These are phyloP conservation scores for Macrosiphum euphorbiae DNA, from an alignment of 2,888 invertebrate species.

Conservation along the genomic window DNA sequence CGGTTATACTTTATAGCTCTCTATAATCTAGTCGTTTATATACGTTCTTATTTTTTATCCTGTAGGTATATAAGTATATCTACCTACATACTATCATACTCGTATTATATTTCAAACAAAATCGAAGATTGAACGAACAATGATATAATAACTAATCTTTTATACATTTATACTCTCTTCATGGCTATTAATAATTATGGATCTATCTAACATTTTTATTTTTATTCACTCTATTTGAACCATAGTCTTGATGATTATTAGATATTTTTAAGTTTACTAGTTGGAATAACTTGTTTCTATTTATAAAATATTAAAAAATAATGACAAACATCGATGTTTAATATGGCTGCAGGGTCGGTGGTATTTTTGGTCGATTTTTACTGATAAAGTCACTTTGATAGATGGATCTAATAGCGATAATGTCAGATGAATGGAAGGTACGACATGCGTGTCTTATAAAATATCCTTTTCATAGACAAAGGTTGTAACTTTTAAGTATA, in stretches of 20 bases:
- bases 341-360: background rate
- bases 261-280: background rate
- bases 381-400: background rate
- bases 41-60: background rate
- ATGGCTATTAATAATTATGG: background rate
- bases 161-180: background rate
- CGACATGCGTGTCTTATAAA: background rate
- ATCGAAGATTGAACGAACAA: background rate
- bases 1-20: background rate
- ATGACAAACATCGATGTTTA: background rate
- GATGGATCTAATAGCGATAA: background rate
- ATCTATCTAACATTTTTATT: background rate
- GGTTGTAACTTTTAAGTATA: background rate
- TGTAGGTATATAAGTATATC: background rate
- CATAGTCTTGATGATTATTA: background rate
- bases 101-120: background rate
- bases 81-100: background rate
- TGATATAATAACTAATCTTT: background rate
- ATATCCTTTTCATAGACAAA: background rate
- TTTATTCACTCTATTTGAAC: background rate
- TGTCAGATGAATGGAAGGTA: background rate
- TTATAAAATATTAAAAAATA: background rate
- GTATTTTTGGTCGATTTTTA: background rate
- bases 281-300: background rate
- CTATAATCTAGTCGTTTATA: background rate